Base-by-base conservation (phyloP, 2,113 vertebrate genomes). In the Siphamia tubifer region DNA sequence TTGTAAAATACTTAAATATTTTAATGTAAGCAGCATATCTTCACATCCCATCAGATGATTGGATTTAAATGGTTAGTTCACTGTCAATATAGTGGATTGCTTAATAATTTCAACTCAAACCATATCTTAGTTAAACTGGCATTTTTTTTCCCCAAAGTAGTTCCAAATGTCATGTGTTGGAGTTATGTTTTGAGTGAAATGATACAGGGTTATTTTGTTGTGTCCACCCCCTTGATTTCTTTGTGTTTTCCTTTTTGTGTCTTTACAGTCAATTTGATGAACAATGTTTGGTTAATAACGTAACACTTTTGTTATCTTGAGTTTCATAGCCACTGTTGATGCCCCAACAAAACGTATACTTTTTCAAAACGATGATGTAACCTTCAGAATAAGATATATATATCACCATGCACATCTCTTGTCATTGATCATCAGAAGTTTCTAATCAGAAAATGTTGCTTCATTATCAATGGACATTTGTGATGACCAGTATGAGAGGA, bases 401-500 rank as follows among this genome's bases (percentile, higher is more conserved):
- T 62, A 9, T 70, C 39, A 12, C 16, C 48, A 40, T 61, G 51
- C 35, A 44, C 57, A 52, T 43, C 20, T 49, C 28, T 43, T 19
- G 44, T 23, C 63, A 45, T 24, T 53, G 35, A 43, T 38, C n/a
- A n/a, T n/a, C 62, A 45, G 44, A 38, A 43, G 44, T 62, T 43
- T 23, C 1, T 27, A 17, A 24, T 36, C 17, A 12, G 49, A 67
- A 78, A 34, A 32, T 23, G 1, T 36, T 48, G 21, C 43, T 40
- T 7, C 42, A 1, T n/a, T 20, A 4, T 25, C 42, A 23, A n/a
- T 38, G 84, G 80, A 88, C 84, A 70, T 60, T 21, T 58, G 55
- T 52, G 42, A 68, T 30, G 20, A 39, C 47, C 62, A 34, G 87
- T 47, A 64, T 63, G 30, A 51, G 39, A 28, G 20, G 87, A 92